Conservation (phyloP, 1,140 invertebrate species). For the Gonatopus flavifemur region DNA sequence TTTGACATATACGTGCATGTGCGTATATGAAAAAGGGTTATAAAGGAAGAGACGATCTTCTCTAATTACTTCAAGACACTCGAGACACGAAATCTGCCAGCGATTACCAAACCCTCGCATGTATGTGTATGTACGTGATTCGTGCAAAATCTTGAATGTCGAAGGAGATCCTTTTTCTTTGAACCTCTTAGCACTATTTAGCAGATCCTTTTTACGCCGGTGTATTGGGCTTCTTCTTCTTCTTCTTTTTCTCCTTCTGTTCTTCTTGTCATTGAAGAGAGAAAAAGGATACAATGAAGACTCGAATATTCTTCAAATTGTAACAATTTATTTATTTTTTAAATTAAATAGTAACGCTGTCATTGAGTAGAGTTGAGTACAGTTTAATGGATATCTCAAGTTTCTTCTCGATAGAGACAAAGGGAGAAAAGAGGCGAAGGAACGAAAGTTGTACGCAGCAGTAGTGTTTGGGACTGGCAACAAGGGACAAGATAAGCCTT, state of each 20-base stretch:
- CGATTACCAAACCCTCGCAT: constrained; percentile 15
- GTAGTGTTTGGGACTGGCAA: constrained; percentile 45
- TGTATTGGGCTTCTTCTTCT: no score
- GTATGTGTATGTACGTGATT: not conserved
- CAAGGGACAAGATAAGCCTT: constrained; percentile 51
- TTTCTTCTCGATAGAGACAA: constrained; percentile 1
- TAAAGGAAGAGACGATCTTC: constrained; percentile 4
- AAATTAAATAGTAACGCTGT: no score
- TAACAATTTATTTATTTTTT: no score
- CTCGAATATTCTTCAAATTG: no score
- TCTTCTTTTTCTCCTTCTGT: no score
- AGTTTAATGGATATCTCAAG: no score
- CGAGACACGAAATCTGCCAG: not conserved
- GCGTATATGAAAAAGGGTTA: not conserved
- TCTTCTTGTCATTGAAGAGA: no score
- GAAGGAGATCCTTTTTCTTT: constrained; percentile 45
- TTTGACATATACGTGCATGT: constrained; percentile 10
- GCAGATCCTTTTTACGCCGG: constrained; percentile 51
- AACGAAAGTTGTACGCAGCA: constrained; percentile 7
- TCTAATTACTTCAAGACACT: constrained; percentile 14
- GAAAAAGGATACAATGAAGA: no score
- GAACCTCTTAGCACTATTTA: constrained; percentile 49
- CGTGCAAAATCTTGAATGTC: constrained; percentile 40
- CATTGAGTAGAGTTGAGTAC: no score
- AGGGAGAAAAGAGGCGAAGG: constrained; percentile 13